phyloP scores from a whole-genome alignment of 2,888 invertebrate genomes.

The Sussaba pulchella region DNA sequence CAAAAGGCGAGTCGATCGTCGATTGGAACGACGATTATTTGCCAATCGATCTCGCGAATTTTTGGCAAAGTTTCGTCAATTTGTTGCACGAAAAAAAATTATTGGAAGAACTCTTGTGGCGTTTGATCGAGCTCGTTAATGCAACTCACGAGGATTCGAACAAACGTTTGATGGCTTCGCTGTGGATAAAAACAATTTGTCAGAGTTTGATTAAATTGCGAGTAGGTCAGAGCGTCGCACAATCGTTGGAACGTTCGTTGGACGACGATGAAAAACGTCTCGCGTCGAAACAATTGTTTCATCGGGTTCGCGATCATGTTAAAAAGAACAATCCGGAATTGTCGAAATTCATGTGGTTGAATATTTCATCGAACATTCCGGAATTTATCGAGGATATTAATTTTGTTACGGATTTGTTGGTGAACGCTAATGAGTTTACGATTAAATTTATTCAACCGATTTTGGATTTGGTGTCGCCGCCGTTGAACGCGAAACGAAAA shows the following conservation, averaged over 20 bases:
- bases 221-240: constrained; percentile 74
- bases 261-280: constrained; percentile 68
- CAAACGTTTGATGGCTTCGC: constrained; percentile 84
- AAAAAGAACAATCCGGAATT: constrained; percentile 72
- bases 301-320: constrained; percentile 72
- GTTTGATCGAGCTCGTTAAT: constrained; percentile 84
- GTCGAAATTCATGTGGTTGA: constrained; percentile 71
- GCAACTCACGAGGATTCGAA: constrained; percentile 76
- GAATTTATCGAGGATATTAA: constrained; percentile 72
- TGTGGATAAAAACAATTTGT: constrained; percentile 86
- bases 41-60: constrained; percentile 77
- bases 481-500: constrained; percentile 66
- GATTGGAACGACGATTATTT: constrained; percentile 66
- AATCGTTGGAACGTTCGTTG: constrained; percentile 73
- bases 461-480: constrained; percentile 75
- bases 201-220: constrained; percentile 84
- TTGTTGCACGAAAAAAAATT: constrained; percentile 86
- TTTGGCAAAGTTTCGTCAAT: constrained; percentile 86
- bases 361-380: constrained; percentile 71
- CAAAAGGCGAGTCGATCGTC: constrained; percentile 50
- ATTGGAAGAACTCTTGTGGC: constrained; percentile 84
- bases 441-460: constrained; percentile 73
- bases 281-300: constrained; percentile 63
- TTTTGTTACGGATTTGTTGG: constrained; percentile 73
- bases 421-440: constrained; percentile 75